Evolutionary conservation across 2,888 invertebrate genomes (phyloP).

Genomic region (Sympetrum striolatum): DNA sequence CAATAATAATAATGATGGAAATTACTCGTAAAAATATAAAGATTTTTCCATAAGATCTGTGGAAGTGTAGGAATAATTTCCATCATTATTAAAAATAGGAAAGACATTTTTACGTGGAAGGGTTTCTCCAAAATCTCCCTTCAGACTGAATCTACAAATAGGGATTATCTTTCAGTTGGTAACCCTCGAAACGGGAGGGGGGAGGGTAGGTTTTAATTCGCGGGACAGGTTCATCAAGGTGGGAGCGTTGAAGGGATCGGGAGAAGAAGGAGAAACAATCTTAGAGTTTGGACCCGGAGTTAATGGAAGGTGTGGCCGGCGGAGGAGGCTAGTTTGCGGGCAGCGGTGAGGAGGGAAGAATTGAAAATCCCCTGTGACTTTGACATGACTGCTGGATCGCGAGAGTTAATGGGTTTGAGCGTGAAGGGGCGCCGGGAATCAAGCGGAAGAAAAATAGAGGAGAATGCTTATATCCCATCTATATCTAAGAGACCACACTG

Average conservation of each 20-base stretch:
- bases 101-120: too few species aligned
- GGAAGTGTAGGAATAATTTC: too few species aligned
- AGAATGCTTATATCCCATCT: background rate
- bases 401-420: slow-evolving; percentile 16
- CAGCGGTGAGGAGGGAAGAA: background rate
- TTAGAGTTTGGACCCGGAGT: background rate
- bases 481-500: background rate
- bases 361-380: background rate
- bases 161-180: background rate
- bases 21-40: too few species aligned
- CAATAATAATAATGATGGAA: too few species aligned
- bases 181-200: background rate
- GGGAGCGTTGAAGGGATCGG: background rate
- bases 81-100: too few species aligned
- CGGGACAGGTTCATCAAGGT: background rate
- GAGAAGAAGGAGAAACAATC: background rate
- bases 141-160: background rate
- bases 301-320: background rate
- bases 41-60: too few species aligned
- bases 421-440: background rate
- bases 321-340: background rate
- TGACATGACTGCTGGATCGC: background rate
- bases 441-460: background rate
- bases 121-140: too few species aligned
- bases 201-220: background rate